A percentile compares a stretch with the other conserved stretches of the same genome.
Conservation (phyloP, 2,888 invertebrate species). For the Shargacucullia verbasci region DNA sequence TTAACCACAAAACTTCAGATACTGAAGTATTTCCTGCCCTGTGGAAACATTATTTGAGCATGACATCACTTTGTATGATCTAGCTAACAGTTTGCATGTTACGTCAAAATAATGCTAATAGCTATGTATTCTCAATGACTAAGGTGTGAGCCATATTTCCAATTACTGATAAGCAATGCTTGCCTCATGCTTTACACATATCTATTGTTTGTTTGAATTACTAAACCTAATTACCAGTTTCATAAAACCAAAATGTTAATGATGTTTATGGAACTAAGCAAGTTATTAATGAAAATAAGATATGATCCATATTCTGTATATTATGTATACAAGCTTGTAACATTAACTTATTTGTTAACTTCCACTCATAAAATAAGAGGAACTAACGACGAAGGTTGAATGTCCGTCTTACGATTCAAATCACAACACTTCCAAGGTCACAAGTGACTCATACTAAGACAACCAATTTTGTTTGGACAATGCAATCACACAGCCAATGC, state of each 20-base stretch:
- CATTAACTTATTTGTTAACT: conserved; percentile 3
- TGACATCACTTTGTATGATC: conserved; percentile 67
- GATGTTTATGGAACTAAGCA: neutral
- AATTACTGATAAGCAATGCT: conserved; percentile 53
- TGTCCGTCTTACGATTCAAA: conserved; percentile 68
- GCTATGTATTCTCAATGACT: conserved; percentile 24
- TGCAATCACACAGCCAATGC: conserved; percentile 37
- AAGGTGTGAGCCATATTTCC: conserved; percentile 42
- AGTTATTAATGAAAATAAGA: conserved; percentile 1
- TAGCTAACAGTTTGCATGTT: conserved; percentile 41
- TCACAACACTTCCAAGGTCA: conserved; percentile 65
- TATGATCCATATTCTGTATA: conserved; percentile 8
- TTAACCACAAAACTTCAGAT: neutral
- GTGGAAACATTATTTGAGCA: conserved; percentile 60
- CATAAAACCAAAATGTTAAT: too few species aligned
- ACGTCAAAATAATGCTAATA: conserved; percentile 38
- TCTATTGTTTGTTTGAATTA: conserved; percentile 16
- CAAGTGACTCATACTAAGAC: conserved; percentile 65
- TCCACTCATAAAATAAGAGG: conserved; percentile 32
- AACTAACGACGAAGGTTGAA: conserved; percentile 65
- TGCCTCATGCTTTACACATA: conserved; percentile 34
- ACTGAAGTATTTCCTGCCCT: conserved; percentile 54
- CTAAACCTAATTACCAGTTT: conserved; percentile 6
- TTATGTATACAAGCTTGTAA: too few species aligned
- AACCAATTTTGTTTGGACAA: conserved; percentile 58